Conservation (phyloP, 1,140 invertebrate genomes). For the Leptinotarsa texana region DNA sequence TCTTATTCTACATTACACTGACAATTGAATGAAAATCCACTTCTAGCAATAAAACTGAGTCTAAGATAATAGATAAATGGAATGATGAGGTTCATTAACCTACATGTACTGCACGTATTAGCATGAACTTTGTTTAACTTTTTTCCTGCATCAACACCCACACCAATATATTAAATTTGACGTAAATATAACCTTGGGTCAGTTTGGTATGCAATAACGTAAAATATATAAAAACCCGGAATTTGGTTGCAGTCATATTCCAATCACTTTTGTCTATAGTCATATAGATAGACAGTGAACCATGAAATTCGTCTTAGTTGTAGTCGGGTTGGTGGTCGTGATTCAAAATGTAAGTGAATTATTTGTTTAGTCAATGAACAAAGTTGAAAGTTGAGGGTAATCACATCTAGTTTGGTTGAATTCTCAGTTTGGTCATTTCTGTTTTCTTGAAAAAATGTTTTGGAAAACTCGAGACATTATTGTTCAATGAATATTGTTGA, state of each 20-base stretch:
- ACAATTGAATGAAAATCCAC: no score
- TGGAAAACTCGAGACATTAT: no score
- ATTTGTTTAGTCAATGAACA: no score
- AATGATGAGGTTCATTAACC: slow-evolving; percentile 12
- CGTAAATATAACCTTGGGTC: slow-evolving; percentile 15
- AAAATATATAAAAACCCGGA: slow-evolving; percentile 18
- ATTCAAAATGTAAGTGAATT: slow-evolving; percentile 16
- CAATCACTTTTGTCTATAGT: slow-evolving; percentile 24
- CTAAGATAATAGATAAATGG: no score
- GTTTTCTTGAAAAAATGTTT: no score
- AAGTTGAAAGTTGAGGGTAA: no score
- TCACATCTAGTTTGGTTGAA: no score
- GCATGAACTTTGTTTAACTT: slow-evolving; percentile 6
- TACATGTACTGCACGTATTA: neutral
- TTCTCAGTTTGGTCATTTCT: no score
- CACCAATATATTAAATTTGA: neutral
- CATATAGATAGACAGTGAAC: slow-evolving; percentile 19
- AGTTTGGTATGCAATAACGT: slow-evolving; percentile 7
- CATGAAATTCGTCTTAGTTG: slow-evolving; percentile 16
- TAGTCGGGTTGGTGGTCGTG: slow-evolving; percentile 14
- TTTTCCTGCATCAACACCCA: slow-evolving; percentile 2
- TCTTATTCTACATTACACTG: no score
- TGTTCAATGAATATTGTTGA: no score
- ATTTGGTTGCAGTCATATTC: slow-evolving; percentile 5
- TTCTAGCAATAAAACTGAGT: no score